phyloP scores from a whole-genome alignment of 2,797 vertebrate genomes.

The Schizopygopsis malacanthus region DNA sequence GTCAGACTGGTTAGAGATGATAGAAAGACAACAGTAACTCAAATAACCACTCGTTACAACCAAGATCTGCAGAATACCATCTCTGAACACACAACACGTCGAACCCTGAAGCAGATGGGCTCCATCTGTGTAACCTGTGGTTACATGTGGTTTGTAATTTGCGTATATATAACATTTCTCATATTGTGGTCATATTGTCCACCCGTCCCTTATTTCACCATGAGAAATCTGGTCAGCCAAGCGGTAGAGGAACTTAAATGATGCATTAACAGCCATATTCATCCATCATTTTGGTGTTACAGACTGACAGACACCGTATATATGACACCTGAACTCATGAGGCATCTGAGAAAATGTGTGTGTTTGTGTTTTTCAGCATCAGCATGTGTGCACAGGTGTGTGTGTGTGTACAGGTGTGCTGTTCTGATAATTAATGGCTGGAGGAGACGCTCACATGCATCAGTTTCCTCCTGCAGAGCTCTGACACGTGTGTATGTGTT shows the following conservation, averaged over 20 bases:
- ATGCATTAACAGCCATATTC: neutral
- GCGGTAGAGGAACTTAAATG: neutral
- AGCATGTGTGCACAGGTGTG: neutral
- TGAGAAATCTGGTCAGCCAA: too few relatives aligned
- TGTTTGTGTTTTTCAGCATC: conserved; percentile 6
- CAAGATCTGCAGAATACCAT: too few relatives aligned
- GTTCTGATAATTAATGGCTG: conserved; percentile 34
- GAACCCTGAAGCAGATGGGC: too few relatives aligned
- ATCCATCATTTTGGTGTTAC: neutral
- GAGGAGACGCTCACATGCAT: conserved; percentile 21
- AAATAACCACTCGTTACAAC: too few relatives aligned
- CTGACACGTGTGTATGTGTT: conserved; percentile 16
- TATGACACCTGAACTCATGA: conserved; percentile 8
- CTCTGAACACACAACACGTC: too few relatives aligned
- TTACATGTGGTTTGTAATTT: too few relatives aligned
- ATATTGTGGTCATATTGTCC: too few relatives aligned
- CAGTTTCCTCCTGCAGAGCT: conserved; percentile 9
- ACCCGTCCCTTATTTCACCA: too few relatives aligned
- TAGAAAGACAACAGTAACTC: too few relatives aligned
- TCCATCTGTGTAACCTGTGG: too few relatives aligned
- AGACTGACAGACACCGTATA: neutral
- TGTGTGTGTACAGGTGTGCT: conserved; percentile 36
- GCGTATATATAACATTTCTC: too few relatives aligned
- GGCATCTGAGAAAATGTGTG: neutral
- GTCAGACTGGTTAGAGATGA: too few relatives aligned